Evolutionary conservation across 2,797 vertebrate species (phyloP).

Genomic region (Cirrhinus molitorella): DNA sequence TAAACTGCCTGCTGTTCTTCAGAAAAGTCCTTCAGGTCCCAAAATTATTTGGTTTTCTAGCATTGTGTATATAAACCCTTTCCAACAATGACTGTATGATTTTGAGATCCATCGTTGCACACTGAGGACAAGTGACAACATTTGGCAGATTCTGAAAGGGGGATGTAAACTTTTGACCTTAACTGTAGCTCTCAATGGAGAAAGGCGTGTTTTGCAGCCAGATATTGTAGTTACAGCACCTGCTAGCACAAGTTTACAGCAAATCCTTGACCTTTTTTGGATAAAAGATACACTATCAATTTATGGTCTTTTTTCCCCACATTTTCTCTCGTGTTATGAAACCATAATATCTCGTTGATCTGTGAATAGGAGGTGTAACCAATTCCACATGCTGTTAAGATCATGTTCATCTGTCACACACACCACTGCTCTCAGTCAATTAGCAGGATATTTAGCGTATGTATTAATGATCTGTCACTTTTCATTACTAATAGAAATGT

Average conservation of each 20-base stretch:
- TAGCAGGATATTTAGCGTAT: background rate
- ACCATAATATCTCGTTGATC: background rate
- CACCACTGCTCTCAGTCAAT: constrained; percentile 20
- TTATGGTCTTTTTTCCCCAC: background rate
- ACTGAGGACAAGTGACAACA: no score
- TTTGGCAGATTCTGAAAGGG: no score
- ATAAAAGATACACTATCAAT: background rate
- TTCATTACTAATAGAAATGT: constrained; percentile 34
- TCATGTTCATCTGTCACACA: constrained; percentile 17
- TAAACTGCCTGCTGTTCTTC: no score
- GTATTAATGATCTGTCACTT: constrained; percentile 38
- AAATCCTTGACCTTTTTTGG: background rate
- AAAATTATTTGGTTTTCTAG: no score
- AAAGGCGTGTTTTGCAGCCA: background rate
- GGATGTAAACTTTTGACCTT: no score
- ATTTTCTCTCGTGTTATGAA: background rate
- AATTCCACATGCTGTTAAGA: constrained; percentile 19
- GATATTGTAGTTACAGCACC: background rate
- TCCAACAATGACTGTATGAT: no score
- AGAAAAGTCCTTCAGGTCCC: no score
- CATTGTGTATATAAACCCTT: no score
- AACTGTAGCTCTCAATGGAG: background rate
- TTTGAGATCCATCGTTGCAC: no score
- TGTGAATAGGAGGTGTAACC: background rate
- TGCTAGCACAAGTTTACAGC: background rate